A percentile compares a stretch with the other conserved stretches of the same genome.
These are phyloP conservation scores for Phasia obesa DNA, from an alignment of 2,888 invertebrate species.

Conservation along the genomic window DNA sequence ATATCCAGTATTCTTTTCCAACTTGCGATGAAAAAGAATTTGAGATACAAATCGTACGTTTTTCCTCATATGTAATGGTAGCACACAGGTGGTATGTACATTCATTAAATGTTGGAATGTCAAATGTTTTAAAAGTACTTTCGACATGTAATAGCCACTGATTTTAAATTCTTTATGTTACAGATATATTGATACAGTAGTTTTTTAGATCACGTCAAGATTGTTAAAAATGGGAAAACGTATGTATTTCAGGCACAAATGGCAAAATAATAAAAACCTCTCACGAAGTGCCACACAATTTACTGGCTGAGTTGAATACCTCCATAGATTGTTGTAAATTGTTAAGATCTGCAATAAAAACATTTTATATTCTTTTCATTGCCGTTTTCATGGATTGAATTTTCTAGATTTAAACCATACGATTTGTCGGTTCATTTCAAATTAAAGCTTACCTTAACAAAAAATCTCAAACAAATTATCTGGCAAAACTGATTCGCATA, in stretches of 20 bases:
- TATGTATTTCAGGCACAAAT: constrained; percentile 52
- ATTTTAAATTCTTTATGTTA: not conserved
- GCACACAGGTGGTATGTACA: constrained; percentile 3
- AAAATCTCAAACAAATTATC: not conserved
- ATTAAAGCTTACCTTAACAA: constrained; percentile 24
- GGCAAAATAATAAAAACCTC: constrained; percentile 21
- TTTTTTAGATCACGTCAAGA: not conserved
- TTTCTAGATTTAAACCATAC: not conserved
- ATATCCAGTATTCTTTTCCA: not conserved
- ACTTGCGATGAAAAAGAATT: constrained; percentile 2
- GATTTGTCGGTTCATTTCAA: not conserved
- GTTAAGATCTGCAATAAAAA: constrained; percentile 8
- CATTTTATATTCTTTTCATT: not conserved
- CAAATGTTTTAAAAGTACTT: constrained; percentile 17
- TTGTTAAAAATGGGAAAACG: not conserved
- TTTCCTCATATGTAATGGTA: constrained; percentile 8
- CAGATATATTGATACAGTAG: not conserved
- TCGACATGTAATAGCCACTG: constrained; percentile 9
- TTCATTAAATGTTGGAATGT: constrained; percentile 53
- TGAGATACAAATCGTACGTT: not conserved
- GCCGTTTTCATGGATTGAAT: constrained; percentile 1
- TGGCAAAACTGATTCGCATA: not conserved
- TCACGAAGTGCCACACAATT: not conserved
- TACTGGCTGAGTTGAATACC: not conserved
- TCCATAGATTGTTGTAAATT: not conserved